phyloP scores from a whole-genome alignment of 1,140 invertebrate genomes.

The Lepidurus apus region DNA sequence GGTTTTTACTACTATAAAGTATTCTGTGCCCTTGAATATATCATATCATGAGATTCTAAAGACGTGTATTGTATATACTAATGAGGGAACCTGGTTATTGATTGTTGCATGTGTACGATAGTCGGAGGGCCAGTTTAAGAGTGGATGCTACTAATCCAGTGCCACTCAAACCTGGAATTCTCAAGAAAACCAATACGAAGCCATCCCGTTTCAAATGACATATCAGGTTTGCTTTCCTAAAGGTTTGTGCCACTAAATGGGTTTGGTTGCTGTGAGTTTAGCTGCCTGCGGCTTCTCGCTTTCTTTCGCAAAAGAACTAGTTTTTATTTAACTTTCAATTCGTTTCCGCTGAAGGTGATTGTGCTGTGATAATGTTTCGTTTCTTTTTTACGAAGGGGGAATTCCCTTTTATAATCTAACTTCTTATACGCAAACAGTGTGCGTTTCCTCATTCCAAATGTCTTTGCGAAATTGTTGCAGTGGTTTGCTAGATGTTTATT shows the following conservation, averaged over 20 bases:
- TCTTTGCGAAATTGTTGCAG: no score
- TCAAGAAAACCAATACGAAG: background rate
- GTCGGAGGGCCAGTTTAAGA: background rate
- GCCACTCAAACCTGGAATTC: background rate
- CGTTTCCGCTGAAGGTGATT: no score
- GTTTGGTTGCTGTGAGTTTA: background rate
- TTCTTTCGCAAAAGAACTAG: background rate
- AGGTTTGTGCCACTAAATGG: background rate
- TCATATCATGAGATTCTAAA: background rate
- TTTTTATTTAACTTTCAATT: no score
- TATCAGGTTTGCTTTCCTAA: background rate
- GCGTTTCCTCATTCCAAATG: no score
- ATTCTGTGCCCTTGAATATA: no score
- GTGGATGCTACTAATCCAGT: background rate
- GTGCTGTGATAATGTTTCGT: no score
- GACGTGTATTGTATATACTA: background rate
- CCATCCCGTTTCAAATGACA: background rate
- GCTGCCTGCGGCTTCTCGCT: background rate
- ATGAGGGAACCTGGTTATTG: background rate
- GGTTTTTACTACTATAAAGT: no score
- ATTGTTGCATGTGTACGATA: background rate
- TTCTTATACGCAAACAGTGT: no score
- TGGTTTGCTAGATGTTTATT: no score
- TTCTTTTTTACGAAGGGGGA: no score
- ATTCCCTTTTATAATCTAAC: no score